A percentile compares a stretch with the other conserved stretches of the same genome.
Conservation (phyloP, 1,140 invertebrate species). For the Thrips palmi region DNA sequence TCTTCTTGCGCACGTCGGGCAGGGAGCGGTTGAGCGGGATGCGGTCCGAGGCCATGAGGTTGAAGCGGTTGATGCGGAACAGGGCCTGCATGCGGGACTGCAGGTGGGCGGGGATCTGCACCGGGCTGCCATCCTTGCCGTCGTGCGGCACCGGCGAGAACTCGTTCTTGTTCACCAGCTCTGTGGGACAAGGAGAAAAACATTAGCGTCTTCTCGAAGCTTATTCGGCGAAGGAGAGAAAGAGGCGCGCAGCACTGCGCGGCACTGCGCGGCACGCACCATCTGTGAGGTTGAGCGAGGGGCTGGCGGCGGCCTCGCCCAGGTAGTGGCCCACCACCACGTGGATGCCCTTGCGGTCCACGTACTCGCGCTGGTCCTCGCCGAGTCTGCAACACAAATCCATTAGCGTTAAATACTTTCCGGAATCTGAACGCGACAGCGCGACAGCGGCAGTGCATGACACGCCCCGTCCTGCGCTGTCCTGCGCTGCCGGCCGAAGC, state of each 20-base stretch:
- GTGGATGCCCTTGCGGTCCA: constrained; percentile 50
- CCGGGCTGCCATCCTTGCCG: constrained; percentile 63
- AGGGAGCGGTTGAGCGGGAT: constrained; percentile 78
- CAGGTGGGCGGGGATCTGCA: constrained; percentile 56
- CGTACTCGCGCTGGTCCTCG: constrained; percentile 41
- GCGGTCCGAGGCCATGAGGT: constrained; percentile 76
- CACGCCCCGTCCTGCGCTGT: no score
- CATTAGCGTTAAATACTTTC: no score
- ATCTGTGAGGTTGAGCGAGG: constrained; percentile 43
- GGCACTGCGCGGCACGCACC: no score
- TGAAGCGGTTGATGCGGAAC: constrained; percentile 76
- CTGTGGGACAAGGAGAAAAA: no score
- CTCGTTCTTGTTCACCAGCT: constrained; percentile 64
- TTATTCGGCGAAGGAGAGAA: neutral
- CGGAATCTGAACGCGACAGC: no score
- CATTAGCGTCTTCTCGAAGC: no score
- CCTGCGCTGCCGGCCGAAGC: no score
- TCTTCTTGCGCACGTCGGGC: constrained; percentile 69
- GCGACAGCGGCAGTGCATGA: no score
- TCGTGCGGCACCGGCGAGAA: constrained; percentile 54
- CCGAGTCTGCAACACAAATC: constrained; percentile 20
- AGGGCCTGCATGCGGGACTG: constrained; percentile 56
- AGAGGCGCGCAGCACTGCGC: no score
- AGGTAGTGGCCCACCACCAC: constrained; percentile 73
- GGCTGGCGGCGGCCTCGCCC: constrained; percentile 36